Percentiles rank a stretch among this genome's conserved stretches.
These are phyloP conservation scores for Alca torda DNA, from an alignment of 2,797 vertebrate species.

Conservation along the genomic window DNA sequence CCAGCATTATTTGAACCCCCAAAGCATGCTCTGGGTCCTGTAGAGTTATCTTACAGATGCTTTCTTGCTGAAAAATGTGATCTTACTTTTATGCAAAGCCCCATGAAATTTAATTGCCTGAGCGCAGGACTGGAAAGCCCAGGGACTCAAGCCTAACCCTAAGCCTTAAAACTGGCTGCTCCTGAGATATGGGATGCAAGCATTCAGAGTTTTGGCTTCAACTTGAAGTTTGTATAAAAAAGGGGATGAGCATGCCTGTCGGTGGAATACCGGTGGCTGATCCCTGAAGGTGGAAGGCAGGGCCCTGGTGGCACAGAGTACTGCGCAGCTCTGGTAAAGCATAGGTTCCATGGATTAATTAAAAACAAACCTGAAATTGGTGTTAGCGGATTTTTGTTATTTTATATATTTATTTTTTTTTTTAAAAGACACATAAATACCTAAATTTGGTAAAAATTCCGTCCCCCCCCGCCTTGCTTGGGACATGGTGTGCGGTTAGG, in stretches of 20 bases:
- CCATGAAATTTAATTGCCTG: neutral
- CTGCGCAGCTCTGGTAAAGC: neutral
- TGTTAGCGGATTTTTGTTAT: neutral
- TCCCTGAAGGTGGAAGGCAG: neutral
- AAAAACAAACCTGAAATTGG: neutral
- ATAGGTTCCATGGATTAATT: neutral
- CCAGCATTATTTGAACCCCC: neutral
- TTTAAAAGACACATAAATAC: neutral
- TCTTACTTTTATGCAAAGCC: neutral
- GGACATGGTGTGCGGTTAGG: neutral
- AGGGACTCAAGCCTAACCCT: neutral
- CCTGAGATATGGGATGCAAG: neutral
- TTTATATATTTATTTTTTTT: neutral
- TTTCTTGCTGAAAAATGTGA: neutral
- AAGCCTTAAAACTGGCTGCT: neutral
- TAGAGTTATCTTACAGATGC: neutral
- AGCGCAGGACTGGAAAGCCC: neutral
- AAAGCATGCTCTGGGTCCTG: neutral
- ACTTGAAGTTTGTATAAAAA: neutral
- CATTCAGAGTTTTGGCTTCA: neutral
- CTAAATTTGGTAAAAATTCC: neutral
- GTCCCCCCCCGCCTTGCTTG: neutral
- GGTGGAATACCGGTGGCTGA: neutral
- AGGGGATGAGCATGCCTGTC: neutral
- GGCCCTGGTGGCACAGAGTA: neutral